Evolutionary conservation across 2,888 invertebrate genomes (phyloP).

Genomic region (Hypercompe scribonia): DNA sequence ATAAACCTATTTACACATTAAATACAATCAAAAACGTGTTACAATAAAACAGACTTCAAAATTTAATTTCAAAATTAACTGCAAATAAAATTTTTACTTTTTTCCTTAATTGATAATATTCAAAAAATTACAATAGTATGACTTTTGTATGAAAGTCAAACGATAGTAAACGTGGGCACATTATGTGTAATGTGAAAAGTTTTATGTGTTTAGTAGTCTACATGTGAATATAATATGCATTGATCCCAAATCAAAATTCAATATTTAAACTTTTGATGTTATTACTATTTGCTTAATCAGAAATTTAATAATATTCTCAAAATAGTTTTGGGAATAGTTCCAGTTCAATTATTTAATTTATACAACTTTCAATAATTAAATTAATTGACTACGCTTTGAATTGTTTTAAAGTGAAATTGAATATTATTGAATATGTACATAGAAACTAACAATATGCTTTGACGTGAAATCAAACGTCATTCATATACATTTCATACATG

Average conservation of each 20-base stretch:
- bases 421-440: not conserved
- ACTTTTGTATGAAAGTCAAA: not conserved
- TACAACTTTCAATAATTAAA: not conserved
- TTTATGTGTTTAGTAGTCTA: not conserved
- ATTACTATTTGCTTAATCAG: conserved; percentile 6
- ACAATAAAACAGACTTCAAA: too few species aligned
- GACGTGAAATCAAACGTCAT: not conserved
- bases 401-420: not conserved
- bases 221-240: not conserved
- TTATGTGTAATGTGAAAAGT: conserved; percentile 8
- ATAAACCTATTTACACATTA: too few species aligned
- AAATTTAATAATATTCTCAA: not conserved
- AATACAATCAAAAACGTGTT: too few species aligned
- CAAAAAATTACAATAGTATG: not conserved
- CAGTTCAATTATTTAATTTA: not conserved
- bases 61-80: too few species aligned
- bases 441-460: not conserved
- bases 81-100: too few species aligned
- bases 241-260: conserved; percentile 3
- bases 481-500: not conserved
- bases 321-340: not conserved
- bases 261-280: conserved; percentile 1
- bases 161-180: not conserved
- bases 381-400: not conserved
- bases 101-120: too few species aligned